Base-by-base conservation (phyloP, 2,113 vertebrate genomes). In the Campylomormyrus tamandua region DNA sequence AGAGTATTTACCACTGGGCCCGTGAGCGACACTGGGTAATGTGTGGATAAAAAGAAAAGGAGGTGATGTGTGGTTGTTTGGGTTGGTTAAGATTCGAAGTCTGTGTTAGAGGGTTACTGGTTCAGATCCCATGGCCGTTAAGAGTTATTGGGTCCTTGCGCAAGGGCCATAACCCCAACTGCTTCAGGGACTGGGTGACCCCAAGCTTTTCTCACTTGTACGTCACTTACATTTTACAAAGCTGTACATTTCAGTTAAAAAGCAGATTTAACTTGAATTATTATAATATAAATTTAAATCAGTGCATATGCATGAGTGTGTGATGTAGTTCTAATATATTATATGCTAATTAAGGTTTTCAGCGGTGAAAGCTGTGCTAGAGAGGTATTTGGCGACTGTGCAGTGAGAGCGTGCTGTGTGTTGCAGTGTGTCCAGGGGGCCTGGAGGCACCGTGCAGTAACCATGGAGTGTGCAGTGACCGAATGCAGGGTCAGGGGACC, bases 341-440 rank as follows among this genome's bases (percentile, higher is more conserved):
- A 39, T 24, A 24, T 45, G 42, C 7, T 15, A 6, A 46, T 42
- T 7, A 83, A 83, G 31, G 80, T 24, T 21, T 46, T 83, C 35
- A 45, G 17, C 0, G 3, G 39, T 21, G 80, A 24, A 19, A 21
- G 19, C 21, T n/a, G 7, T 24, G 39, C 42, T 9, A 9, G 42
- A 83, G 15, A 7, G 80, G 17, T 46, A 39, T 46, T n/a, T 46
- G 11, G 35, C 6, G 7, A 45, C 42, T 45, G 80, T 24, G 42
- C 21, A 21, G 24, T 46, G 42, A 24, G 42, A 45, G 83, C n/a
- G 2, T 56, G 85, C 11, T 35, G 27, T 89, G 35, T 46, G 6
- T 62, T 87, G 5, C 94, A 98, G 97, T 93, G 0, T 99, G 98
- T 90, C 97, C 98, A 0, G 98, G 98, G 0, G 98, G 98, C 1